Base-by-base conservation (phyloP, 2,113 vertebrate species). In the Phylloscopus whistleri region DNA sequence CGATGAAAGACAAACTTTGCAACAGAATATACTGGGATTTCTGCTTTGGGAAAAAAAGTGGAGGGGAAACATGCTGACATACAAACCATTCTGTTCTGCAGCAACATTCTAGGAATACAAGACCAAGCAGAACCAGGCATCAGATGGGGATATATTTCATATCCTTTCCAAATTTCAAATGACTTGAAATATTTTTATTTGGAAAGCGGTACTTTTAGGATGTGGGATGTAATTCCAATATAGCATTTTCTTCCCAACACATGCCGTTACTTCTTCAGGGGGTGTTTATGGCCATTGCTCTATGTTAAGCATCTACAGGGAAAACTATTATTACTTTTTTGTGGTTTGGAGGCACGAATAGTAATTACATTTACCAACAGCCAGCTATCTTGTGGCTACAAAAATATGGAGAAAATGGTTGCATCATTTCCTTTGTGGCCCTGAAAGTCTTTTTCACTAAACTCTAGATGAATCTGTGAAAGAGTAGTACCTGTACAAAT, bases 361-460 rank as follows among this genome's bases (percentile, higher is more conserved):
- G 88, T 81, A 74, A 51, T 95, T 92, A 82, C 62, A 55, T 90
- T 93, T 93, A 94, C 93, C 94, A 95, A 68, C 23, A 75, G 85
- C 79, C 20, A 22, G 77, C 81, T 92, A 81, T 93, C 87, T 94
- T 94, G 88, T 92, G 94, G 94, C 77, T 94, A 35, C 79, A 89
- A 56, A 74, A 81, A 67, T 89, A 70, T 37, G 15, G 53, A 89
- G 33, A 94, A 70, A 82, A 79, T 26, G 28, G 14, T 41, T 49
- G 44, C 66, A 76, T 95, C 41, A 94, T 96, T 97, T 97, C 89
- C 90, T 96, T 81, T 95, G 88, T 93, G 94, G 73, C 78, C 30
- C 68, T 94, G 85, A 87, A 95, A 93, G 76, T 84, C 63, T n/a
- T 90, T 91, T 77, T 88, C 60, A 43, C 72, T 95, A 27, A 94